A percentile compares a stretch with the other conserved stretches of the same genome.
These are phyloP conservation scores for Echinops telfairi DNA, from an alignment of 2,113 vertebrate genomes.

Conservation along the genomic window DNA sequence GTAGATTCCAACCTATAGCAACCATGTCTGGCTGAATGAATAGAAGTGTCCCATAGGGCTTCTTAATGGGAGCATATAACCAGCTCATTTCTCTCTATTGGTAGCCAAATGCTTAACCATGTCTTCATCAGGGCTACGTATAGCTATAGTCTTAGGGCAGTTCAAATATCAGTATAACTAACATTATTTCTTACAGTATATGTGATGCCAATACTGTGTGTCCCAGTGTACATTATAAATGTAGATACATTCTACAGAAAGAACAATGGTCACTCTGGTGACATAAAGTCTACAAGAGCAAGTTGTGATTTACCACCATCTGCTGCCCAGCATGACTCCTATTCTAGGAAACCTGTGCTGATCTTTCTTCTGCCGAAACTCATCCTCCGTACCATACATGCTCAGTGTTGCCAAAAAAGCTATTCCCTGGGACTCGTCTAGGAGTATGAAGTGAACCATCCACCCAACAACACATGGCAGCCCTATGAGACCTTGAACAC, in stretches of 20 bases:
- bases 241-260: conserved; percentile 23
- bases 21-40: not conserved
- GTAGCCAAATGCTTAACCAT: not conserved
- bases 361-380: not conserved
- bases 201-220: not conserved
- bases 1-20: not conserved
- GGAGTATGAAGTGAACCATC: rapidly evolving
- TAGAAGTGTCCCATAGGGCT: not conserved
- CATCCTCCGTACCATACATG: not conserved
- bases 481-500: not conserved
- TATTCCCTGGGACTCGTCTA: not conserved
- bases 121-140: not conserved
- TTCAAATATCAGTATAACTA: not conserved
- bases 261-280: not conserved
- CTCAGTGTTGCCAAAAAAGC: too few relatives aligned
- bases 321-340: not conserved
- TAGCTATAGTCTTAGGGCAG: not conserved
- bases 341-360: not conserved
- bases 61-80: not conserved
- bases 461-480: not conserved
- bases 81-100: not conserved
- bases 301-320: too few relatives aligned
- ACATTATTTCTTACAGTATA: not conserved
- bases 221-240: not conserved
- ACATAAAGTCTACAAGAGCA: not conserved